Evolutionary conservation across 2,888 invertebrate genomes (phyloP).

Genomic region (Morpho deidamia): DNA sequence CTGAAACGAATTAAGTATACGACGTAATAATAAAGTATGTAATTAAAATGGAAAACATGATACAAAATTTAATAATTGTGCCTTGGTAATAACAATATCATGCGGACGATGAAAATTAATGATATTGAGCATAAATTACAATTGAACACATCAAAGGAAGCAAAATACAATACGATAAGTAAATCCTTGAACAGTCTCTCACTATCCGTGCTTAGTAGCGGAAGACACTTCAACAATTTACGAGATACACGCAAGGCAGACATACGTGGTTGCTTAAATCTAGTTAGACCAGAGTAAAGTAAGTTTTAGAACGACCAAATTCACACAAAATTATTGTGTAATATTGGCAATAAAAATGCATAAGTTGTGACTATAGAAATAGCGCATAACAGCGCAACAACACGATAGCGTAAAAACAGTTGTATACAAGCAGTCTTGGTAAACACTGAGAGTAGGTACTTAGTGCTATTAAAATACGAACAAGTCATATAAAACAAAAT

Average conservation of each 20-base stretch:
- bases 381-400: constrained; percentile 45
- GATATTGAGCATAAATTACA: constrained; percentile 64
- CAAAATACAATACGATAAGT: constrained; percentile 39
- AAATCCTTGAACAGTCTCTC: constrained; percentile 33
- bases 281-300: constrained; percentile 57
- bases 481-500: constrained; percentile 71
- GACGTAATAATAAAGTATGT: no score
- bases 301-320: constrained; percentile 43
- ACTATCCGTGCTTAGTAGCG: constrained; percentile 1
- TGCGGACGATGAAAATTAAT: constrained; percentile 31
- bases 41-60: background rate
- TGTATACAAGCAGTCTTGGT: constrained; percentile 77
- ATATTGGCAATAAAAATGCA: constrained; percentile 74
- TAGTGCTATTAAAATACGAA: constrained; percentile 69
- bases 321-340: constrained; percentile 60
- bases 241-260: constrained; percentile 4
- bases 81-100: constrained; percentile 16
- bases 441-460: constrained; percentile 76
- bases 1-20: no score
- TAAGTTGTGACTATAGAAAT: constrained; percentile 71
- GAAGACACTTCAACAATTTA: constrained; percentile 13
- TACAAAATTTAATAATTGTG: constrained; percentile 17
- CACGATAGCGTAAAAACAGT: constrained; percentile 67
- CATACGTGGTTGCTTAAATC: constrained; percentile 40
- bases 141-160: constrained; percentile 71